phyloP scores from a whole-genome alignment of 2,888 invertebrate species.

The Liopterus haemorrhoidalis region DNA sequence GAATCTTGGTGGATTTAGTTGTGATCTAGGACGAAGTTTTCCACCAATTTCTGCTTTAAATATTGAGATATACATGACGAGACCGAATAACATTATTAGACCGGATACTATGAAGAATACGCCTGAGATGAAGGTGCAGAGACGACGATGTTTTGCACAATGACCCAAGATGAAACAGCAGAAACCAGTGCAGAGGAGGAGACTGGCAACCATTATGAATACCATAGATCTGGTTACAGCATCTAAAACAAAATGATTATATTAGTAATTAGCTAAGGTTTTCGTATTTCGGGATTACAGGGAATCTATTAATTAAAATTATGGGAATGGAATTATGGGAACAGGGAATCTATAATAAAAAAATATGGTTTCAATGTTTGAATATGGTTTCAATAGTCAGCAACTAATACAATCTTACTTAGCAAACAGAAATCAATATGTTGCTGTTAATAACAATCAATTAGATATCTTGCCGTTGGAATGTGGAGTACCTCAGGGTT shows the following conservation, averaged over 20 bases:
- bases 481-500: too few species aligned
- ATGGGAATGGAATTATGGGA: too few species aligned
- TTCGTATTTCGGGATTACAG: too few species aligned
- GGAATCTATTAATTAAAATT: too few species aligned
- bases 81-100: conserved; percentile 80
- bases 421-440: too few species aligned
- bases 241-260: conserved; percentile 54
- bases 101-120: conserved; percentile 86
- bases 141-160: conserved; percentile 65
- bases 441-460: too few species aligned
- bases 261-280: too few species aligned
- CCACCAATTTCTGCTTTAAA: conserved; percentile 87
- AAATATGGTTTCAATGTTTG: too few species aligned
- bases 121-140: conserved; percentile 80
- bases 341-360: too few species aligned
- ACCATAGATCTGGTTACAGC: conserved; percentile 80
- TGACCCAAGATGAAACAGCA: conserved; percentile 76
- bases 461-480: too few species aligned
- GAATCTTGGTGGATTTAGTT: conserved; percentile 72
- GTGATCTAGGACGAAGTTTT: conserved; percentile 74
- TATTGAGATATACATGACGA: conserved; percentile 89
- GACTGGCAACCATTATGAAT: conserved; percentile 71
- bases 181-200: conserved; percentile 71
- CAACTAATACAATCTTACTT: too few species aligned
- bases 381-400: too few species aligned